A percentile compares a stretch with the other conserved stretches of the same genome.
Conservation (phyloP, 64 coral and sea anemone species). For the Montipora efflorescens region DNA sequence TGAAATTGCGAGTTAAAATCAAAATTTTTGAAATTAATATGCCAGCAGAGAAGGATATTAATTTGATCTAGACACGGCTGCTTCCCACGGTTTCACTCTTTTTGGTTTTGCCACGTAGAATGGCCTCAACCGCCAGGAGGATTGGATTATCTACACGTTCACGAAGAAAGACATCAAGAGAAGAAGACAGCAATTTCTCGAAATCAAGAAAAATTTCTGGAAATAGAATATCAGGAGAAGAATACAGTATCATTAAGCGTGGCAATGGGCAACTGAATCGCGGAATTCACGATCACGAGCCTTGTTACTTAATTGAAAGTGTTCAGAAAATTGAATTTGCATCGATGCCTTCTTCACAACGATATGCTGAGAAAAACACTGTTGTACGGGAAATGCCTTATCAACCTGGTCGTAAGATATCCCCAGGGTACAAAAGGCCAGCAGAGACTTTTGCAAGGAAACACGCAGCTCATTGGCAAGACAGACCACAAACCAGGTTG, state of each 20-base stretch:
- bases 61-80: neutral
- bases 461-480: neutral
- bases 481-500: neutral
- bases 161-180: constrained; percentile 59
- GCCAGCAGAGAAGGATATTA: neutral
- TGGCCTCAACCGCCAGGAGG: constrained; percentile 46
- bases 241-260: neutral
- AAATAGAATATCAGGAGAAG: constrained; percentile 38
- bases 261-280: neutral
- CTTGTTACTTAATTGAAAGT: neutral
- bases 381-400: neutral
- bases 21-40: neutral
- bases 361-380: neutral
- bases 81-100: neutral
- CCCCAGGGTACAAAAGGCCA: constrained; percentile 16
- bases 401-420: constrained; percentile 28
- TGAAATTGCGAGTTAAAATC: neutral
- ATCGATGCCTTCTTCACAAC: neutral
- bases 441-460: constrained; percentile 13
- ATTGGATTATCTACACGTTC: constrained; percentile 43
- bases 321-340: neutral
- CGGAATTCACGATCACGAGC: neutral
- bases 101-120: neutral
- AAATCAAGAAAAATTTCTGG: constrained; percentile 48
- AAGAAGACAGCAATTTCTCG: neutral